Evolutionary conservation across 1,140 invertebrate species (phyloP).

Genomic region (Asobara japonica): DNA sequence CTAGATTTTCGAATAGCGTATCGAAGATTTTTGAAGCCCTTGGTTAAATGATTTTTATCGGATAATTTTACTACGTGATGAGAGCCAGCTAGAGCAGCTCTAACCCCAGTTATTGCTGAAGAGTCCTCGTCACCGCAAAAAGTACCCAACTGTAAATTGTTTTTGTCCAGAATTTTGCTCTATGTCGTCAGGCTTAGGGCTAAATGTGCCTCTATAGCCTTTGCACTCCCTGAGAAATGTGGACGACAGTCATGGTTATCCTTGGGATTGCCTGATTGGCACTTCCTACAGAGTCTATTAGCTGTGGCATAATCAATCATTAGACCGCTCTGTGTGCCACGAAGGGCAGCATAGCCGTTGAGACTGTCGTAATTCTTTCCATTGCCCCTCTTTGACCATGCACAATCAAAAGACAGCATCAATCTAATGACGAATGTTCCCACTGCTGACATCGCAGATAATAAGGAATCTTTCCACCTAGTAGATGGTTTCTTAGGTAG

Average conservation of each 20-base stretch:
- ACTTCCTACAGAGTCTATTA: constrained; percentile 10
- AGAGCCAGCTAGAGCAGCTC: background rate
- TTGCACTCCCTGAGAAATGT: constrained; percentile 11
- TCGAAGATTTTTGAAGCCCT: background rate
- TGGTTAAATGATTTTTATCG: constrained; percentile 3
- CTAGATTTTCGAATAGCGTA: background rate
- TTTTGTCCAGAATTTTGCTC: background rate
- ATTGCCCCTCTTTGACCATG: background rate
- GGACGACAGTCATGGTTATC: constrained; percentile 1
- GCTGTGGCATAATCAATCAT: background rate
- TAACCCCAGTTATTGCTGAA: background rate
- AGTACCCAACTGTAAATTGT: constrained; percentile 14
- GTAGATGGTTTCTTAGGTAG: background rate
- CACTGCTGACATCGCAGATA: background rate
- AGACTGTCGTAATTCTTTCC: constrained; percentile 17
- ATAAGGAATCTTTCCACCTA: background rate
- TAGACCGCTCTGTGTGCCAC: background rate
- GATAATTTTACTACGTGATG: constrained; percentile 15
- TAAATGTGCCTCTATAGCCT: constrained; percentile 14
- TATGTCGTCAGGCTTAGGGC: background rate
- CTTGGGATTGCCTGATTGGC: background rate
- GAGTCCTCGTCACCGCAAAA: constrained; percentile 15
- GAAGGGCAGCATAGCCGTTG: background rate
- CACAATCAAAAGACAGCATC: background rate
- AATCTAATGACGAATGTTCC: background rate